phyloP scores from a whole-genome alignment of 2,797 vertebrate species.

The Silurus aristotelis region DNA sequence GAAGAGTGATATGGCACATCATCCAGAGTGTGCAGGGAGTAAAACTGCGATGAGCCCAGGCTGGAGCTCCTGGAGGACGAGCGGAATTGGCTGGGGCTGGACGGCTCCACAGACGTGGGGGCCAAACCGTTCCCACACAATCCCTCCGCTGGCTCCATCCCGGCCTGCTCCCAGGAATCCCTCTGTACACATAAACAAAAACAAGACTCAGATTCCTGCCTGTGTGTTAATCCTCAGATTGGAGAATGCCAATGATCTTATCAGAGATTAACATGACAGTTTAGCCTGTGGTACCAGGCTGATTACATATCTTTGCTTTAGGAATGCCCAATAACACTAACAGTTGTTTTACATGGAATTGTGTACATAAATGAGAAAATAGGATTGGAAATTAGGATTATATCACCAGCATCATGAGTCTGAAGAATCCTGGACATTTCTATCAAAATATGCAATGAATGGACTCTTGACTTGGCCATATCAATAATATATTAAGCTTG shows the following conservation, averaged over 20 bases:
- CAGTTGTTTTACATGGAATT: neutral
- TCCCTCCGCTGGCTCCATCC: constrained; percentile 72
- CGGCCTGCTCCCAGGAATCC: constrained; percentile 85
- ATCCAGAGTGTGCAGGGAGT: constrained; percentile 83
- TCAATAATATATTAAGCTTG: neutral
- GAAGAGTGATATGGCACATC: constrained; percentile 80
- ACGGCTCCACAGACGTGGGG: constrained; percentile 61
- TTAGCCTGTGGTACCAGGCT: neutral
- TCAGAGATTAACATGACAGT: constrained; percentile 18
- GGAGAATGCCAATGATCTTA: constrained; percentile 17
- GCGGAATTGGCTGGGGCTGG: constrained; percentile 74
- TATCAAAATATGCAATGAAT: neutral
- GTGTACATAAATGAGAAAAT: neutral
- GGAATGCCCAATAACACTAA: neutral
- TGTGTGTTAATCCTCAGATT: neutral
- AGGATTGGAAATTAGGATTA: neutral
- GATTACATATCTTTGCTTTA: constrained; percentile 26
- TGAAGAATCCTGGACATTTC: neutral
- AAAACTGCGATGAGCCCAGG: constrained; percentile 73
- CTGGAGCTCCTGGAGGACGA: constrained; percentile 72
- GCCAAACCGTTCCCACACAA: constrained; percentile 75
- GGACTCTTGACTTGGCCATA: neutral
- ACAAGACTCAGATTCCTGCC: constrained; percentile 27
- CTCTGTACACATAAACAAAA: constrained; percentile 71
- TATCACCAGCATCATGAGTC: neutral